These are phyloP conservation scores for Neomonachus schauinslandi DNA, from an alignment of 2,113 vertebrate genomes.

Conservation along the genomic window DNA sequence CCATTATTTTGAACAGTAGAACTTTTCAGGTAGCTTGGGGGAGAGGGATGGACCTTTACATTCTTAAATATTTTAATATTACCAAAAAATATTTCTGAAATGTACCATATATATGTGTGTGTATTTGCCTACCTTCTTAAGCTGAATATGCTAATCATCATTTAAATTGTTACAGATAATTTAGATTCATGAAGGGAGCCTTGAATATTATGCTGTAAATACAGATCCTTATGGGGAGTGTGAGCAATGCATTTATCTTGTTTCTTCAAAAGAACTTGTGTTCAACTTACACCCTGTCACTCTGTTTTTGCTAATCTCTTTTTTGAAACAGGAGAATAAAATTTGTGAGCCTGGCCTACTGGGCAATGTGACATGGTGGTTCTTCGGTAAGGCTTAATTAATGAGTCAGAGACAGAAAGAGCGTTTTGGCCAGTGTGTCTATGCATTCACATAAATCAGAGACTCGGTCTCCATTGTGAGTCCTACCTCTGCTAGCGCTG, in stretches of 20 bases:
- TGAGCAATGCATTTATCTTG: not conserved
- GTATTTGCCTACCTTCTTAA: not conserved
- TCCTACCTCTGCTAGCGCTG: not conserved
- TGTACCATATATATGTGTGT: too few relatives aligned
- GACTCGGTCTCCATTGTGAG: not conserved
- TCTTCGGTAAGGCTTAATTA: not conserved
- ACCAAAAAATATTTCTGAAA: not conserved
- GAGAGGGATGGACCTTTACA: not conserved
- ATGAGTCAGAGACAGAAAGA: not conserved
- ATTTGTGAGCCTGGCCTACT: not conserved
- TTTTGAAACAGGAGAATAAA: not conserved
- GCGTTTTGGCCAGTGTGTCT: not conserved
- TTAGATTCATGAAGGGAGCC: not conserved
- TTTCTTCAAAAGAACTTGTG: not conserved
- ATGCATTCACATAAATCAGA: not conserved
- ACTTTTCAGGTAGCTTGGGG: not conserved
- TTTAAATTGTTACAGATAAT: not conserved
- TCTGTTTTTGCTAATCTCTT: not conserved
- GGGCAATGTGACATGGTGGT: not conserved
- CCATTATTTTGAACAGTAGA: not conserved
- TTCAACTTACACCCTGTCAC: not conserved
- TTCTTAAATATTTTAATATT: not conserved
- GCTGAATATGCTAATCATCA: not conserved
- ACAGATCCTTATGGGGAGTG: not conserved
- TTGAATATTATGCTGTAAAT: not conserved